Evolutionary conservation across 2,797 vertebrate genomes (phyloP).

Genomic region (Perodicticus potto): DNA sequence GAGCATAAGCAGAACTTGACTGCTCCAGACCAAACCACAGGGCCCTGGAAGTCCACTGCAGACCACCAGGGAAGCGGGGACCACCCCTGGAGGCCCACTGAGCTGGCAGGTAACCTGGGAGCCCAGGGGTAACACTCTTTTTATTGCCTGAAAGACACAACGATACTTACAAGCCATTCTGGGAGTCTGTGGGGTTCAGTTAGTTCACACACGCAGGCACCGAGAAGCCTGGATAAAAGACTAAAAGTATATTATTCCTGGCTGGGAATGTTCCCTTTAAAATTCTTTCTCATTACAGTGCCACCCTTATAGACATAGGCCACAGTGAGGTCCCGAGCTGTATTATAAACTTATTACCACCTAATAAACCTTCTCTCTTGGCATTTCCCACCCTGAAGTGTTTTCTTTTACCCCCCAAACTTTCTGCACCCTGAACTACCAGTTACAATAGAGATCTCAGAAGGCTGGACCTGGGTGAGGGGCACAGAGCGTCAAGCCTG

Average conservation of each 20-base stretch:
- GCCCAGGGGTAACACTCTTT: constrained; percentile 55
- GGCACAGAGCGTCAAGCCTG: not conserved
- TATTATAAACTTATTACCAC: constrained; percentile 79
- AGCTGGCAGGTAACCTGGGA: constrained; percentile 5
- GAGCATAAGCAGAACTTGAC: constrained; percentile 20
- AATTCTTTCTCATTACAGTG: constrained; percentile 85
- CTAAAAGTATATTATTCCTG: constrained; percentile 84
- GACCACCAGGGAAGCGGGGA: constrained; percentile 68
- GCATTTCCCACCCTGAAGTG: constrained; percentile 70
- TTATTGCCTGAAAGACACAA: constrained; percentile 62
- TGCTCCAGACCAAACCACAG: not conserved
- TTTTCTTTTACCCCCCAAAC: constrained; percentile 63
- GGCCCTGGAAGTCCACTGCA: constrained; percentile 34
- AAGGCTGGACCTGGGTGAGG: not conserved
- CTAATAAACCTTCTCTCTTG: constrained; percentile 71
- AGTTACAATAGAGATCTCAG: not conserved
- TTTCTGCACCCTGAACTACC: constrained; percentile 34
- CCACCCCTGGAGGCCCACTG: constrained; percentile 64
- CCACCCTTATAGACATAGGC: constrained; percentile 82
- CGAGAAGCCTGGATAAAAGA: constrained; percentile 77
- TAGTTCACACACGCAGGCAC: constrained; percentile 53
- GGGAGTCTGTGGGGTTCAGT: constrained; percentile 62
- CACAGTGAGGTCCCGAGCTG: constrained; percentile 71
- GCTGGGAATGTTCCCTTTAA: constrained; percentile 83
- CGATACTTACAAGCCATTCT: constrained; percentile 62